phyloP scores from a whole-genome alignment of 1,140 invertebrate genomes.

The Asobara japonica region DNA sequence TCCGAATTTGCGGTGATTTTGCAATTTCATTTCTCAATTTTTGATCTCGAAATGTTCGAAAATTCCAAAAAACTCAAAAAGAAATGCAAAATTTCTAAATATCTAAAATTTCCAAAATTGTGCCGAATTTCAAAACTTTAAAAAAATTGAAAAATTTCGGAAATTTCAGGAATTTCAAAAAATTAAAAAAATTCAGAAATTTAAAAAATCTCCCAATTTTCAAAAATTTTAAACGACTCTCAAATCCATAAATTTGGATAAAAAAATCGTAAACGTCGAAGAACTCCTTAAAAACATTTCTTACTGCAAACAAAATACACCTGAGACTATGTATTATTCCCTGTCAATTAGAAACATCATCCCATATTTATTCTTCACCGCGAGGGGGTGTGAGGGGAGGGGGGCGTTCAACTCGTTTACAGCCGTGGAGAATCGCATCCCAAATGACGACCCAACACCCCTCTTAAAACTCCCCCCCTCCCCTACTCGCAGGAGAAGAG shows the following conservation, averaged over 20 bases:
- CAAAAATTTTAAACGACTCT: no score
- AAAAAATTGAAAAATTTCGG: no score
- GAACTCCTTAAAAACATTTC: neutral
- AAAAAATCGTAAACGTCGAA: conserved; percentile 9
- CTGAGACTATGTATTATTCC: conserved; percentile 48
- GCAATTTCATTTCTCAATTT: no score
- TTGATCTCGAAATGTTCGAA: no score
- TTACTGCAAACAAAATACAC: conserved; percentile 23
- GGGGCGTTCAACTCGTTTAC: conserved; percentile 56
- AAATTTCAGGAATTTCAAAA: no score
- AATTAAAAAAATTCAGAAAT: no score
- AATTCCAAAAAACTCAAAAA: no score
- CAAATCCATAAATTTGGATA: conserved; percentile 36
- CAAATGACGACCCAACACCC: conserved; percentile 50
- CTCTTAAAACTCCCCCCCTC: conserved; percentile 21
- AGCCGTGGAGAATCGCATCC: conserved; percentile 61
- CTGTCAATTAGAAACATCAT: conserved; percentile 47
- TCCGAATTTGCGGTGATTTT: no score
- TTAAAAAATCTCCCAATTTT: no score
- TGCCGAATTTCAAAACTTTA: no score
- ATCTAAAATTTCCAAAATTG: no score
- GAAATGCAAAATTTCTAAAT: no score
- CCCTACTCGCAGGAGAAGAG: conserved; percentile 34
- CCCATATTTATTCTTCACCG: conserved; percentile 9
- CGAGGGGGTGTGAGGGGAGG: conserved; percentile 30